Conservation (phyloP, 2,797 vertebrate species). For the Nyctalus aviator region DNA sequence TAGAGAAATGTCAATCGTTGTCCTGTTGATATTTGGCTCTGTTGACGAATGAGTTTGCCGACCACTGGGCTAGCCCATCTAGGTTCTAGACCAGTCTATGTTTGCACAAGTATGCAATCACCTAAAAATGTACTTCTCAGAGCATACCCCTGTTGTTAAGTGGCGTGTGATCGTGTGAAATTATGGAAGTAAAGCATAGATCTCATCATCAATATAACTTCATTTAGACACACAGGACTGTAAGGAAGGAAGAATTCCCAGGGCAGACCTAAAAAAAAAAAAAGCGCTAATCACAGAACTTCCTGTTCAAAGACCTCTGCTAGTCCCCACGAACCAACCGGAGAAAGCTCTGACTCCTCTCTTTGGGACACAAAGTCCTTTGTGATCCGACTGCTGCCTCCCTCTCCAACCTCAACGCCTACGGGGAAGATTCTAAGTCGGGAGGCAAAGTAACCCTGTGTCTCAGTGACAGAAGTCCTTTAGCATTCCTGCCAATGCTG, state of each 20-base stretch:
- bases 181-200: neutral
- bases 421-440: neutral
- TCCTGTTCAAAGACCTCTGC: neutral
- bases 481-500: neutral
- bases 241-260: neutral
- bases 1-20: no score
- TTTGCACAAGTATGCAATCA: neutral
- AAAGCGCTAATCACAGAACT: no score
- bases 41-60: no score
- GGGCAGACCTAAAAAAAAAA: neutral
- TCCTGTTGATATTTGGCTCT: no score
- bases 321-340: neutral
- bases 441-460: neutral
- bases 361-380: neutral
- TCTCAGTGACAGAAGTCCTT: neutral
- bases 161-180: neutral
- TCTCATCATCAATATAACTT: neutral
- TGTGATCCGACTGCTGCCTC: rapidly evolving
- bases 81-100: no score
- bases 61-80: neutral
- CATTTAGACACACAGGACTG: neutral
- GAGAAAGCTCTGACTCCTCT: neutral
- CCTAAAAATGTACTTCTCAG: neutral
- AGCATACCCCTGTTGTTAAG: no score
- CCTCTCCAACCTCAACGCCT: neutral